Base-by-base conservation (phyloP, 2,113 vertebrate species). In the Cebus imitator region DNA sequence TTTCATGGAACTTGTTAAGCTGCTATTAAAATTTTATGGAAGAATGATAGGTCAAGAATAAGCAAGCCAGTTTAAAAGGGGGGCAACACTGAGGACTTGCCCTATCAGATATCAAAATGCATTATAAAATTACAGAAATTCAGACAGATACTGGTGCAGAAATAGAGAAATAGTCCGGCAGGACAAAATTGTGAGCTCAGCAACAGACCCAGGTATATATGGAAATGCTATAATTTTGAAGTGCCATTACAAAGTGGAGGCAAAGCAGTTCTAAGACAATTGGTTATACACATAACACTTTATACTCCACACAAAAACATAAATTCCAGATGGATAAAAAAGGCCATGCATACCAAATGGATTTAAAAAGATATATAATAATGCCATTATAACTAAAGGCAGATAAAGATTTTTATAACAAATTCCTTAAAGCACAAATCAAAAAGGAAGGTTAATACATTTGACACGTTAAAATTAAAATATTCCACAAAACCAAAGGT, bases 401-500 rank as follows among this genome's bases (percentile, higher is more conserved):
- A 83, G 21, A 43, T n/a, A 45, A 76, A 87, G 6, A 84, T 43
- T 78, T 93, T 92, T 87, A 45, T 10, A 72, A 95, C 5, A 86
- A 87, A 96, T 45, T 1, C 9, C 32, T 72, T 80, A 84, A 55
- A 55, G 18, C 43, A 92, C 50, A 90, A 87, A 93, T 88, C 5
- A 85, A 87, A 87, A 96, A 78, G 50, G 17, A 84, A 96, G 27
- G 40, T 7, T 64, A 37, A 92, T 52, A 79, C 64, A 88, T 40
- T 40, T 66, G 27, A 68, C 45, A 85, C n/a, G 52, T 88, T 91
- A 91, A 90, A 90, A 90, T 96, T 37, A 91, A 93, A 93, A 93
- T 61, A 88, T 43, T 35, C 16, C 20, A 32, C 2, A 13, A n/a
- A 90, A 81, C 10, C 35, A 84, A 57, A 48, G 64, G 57, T n/a